Evolutionary conservation across 2,113 vertebrate genomes (phyloP).

Genomic region (Bos indicus): DNA sequence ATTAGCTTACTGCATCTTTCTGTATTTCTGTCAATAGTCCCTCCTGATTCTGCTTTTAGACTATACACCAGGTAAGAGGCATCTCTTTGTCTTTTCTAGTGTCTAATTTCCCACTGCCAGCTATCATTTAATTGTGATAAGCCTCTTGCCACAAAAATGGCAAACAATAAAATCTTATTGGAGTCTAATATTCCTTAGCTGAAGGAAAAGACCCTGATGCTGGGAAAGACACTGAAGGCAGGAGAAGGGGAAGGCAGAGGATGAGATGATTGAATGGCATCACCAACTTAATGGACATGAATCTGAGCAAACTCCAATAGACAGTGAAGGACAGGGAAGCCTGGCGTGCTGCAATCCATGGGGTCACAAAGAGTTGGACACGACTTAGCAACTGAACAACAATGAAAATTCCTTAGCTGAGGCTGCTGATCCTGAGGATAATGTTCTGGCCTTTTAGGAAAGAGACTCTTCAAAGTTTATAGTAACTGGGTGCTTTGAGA

Average conservation of each 20-base stretch:
- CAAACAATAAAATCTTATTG: background rate
- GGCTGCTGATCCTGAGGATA: background rate
- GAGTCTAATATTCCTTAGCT: background rate
- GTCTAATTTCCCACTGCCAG: background rate
- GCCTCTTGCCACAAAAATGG: background rate
- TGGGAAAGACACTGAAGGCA: background rate
- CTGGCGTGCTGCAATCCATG: background rate
- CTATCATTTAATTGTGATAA: background rate
- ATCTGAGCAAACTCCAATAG: background rate
- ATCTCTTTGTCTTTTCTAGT: background rate
- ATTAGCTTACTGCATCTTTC: background rate
- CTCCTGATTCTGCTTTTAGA: constrained; percentile 3
- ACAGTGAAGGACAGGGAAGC: background rate
- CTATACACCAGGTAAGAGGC: background rate
- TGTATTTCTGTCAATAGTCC: background rate
- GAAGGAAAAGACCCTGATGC: background rate
- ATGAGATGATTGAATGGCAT: background rate
- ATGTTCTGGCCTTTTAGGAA: background rate
- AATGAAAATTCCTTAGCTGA: background rate
- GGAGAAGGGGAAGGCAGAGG: background rate
- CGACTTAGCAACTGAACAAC: background rate
- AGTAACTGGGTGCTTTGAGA: background rate
- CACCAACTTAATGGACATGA: background rate
- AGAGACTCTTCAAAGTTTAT: background rate
- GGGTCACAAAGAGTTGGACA: background rate